Base-by-base conservation (phyloP, 2,888 invertebrate genomes). In the Drosophila nigricruria region DNA sequence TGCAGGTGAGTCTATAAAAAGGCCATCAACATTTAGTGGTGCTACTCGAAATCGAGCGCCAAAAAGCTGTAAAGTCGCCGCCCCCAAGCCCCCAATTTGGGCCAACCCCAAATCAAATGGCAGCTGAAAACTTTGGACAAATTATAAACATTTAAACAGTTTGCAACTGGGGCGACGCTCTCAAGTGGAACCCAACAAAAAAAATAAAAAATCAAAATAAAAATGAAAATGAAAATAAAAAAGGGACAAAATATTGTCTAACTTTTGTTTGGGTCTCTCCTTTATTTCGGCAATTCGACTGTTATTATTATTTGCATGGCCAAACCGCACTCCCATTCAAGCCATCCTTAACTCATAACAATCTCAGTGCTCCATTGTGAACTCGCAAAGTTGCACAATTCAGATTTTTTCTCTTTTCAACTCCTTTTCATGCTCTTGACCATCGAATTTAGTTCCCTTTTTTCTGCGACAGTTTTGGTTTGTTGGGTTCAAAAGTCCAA, bases 221-320 rank as follows among this genome's bases (percentile, higher is more conserved):
- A 36, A 20, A 32, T 20, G 49, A 25, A 45, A 49, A 49, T n/a
- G 12, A 30, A 49, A 49, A 30, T 27, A 45, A 30, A 63, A 70
- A 71, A 78, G 57, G 71, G 64, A 75, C 82, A 64, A 78, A 77
- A 67, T 59, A 52, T 57, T 61, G 63, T 47, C 60, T 14, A 73
- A 79, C 79, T 88, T 84, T 83, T 71, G 80, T 71, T 69, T 52
- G 72, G 40, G 53, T 53, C 65, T 53, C 65, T 69, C 53, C 68
- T 77, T 87, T 72, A 72, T 79, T 88, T 74, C 45, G 79, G 58
- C 73, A 64, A 79, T 77, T 87, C 45, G 56, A 70, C 68, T 78
- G 70, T 87, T 84, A 84, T 83, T 83, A 85, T 88, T 84, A 88
- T 84, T 85, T 85, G 87, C 73, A 71, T 78, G 69, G 77, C 70